Evolutionary conservation across 2,797 vertebrate genomes (phyloP), one percentile per base, ranked within the genome.

Genomic region (Octomys mimax): DNA sequence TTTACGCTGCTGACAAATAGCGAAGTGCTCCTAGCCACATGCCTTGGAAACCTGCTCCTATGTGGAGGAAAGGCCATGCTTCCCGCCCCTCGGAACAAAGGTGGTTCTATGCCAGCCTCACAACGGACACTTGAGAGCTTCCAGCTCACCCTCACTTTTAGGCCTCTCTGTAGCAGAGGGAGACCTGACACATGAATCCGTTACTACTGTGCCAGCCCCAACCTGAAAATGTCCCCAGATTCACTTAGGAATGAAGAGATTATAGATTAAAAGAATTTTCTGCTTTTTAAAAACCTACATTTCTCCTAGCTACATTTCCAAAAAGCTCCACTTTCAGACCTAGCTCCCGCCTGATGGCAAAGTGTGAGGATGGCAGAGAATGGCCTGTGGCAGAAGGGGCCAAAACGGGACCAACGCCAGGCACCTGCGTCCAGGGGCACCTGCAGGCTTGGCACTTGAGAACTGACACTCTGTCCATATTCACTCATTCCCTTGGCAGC

Each of bases 331-430:
- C 24, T 11, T 26, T 31, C 59, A 49, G 42, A 52, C 4, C 42
- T 0, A 5, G 33, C 14, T 31, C 1, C 33, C 13, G 21, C 28
- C 1, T 0, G 31, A 49, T 1, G 18, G 2, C 2, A 11, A 12
- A 11, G 5, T 18, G 14, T 26, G 9, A 6, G 0, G 2, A n/a
- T 1, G 12, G 33, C 39, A 33, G 39, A 8, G 7, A 52, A 22
- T 0, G 6, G 75, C 19, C 49, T 42, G 13, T 10, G 14, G 7
- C 36, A 61, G 36, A 26, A 59, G 79, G 54, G 54, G 33, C 22
- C 3, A 42, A 6, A 64, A 12, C 5, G 7, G 36, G 19, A 31
- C 54, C 7, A 24, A 64, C 57, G 61, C 28, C 28, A 78, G 39
- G 42, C 6, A 9, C 24, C 49, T n/a, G 19, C 52, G 19, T 33